Conservation (phyloP, 2,797 vertebrate genomes). For the Sciurus carolinensis region DNA sequence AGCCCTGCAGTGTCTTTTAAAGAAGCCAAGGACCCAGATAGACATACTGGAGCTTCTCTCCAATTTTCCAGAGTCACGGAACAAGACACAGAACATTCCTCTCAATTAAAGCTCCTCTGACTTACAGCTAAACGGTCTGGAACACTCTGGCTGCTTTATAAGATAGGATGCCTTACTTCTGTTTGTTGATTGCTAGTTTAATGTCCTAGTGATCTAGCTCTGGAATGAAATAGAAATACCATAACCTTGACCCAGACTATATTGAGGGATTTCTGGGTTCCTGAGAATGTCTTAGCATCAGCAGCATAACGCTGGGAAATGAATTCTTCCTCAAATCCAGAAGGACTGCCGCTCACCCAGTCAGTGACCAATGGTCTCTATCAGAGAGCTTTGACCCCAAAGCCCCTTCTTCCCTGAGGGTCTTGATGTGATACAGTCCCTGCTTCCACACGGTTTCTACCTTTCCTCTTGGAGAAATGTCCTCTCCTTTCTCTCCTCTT, state of each 20-base stretch:
- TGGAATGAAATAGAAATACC: neutral
- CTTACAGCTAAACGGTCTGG: neutral
- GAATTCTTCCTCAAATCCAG: neutral
- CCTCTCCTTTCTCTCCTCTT: neutral
- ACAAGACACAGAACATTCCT: neutral
- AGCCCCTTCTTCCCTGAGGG: too few relatives aligned
- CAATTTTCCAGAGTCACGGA: neutral
- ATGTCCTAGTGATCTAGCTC: neutral
- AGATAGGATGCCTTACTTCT: neutral
- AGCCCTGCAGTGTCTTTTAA: neutral
- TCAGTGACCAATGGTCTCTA: neutral
- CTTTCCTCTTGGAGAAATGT: neutral
- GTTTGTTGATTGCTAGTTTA: neutral
- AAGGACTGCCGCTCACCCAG: neutral
- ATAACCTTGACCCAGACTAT: neutral
- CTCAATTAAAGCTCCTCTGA: neutral
- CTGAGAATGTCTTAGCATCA: neutral
- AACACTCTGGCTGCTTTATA: neutral
- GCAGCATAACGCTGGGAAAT: neutral
- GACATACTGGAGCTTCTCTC: neutral
- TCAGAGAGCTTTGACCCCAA: neutral
- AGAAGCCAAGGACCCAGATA: neutral
- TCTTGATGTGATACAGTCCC: neutral
- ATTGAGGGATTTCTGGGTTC: neutral
- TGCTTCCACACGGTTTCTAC: too few relatives aligned